phyloP scores from a whole-genome alignment of 2,888 invertebrate genomes.

The Schrankia costaestrigalis region DNA sequence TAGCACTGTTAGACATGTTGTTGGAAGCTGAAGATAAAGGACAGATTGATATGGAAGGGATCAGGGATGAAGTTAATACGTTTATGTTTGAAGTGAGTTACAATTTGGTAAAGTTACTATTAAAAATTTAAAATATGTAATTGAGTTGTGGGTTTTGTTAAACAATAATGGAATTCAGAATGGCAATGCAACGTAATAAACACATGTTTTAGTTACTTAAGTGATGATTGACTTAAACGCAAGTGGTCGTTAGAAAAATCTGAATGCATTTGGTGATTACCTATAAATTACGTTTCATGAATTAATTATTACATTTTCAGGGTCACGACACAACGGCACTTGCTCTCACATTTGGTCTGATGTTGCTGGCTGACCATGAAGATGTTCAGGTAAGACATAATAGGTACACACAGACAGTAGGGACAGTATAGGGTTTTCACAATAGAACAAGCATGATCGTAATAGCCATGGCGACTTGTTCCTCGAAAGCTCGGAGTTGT shows the following conservation, averaged over 20 bases:
- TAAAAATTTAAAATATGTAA: too few species aligned
- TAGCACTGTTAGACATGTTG: slow-evolving; percentile 84
- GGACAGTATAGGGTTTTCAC: not conserved
- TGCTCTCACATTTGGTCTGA: slow-evolving; percentile 60
- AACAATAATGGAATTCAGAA: not conserved
- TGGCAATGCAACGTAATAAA: too few species aligned
- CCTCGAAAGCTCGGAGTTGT: too few species aligned
- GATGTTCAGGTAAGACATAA: slow-evolving; percentile 36
- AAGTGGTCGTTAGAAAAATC: not conserved
- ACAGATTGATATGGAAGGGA: slow-evolving; percentile 80
- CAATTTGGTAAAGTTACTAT: too few species aligned
- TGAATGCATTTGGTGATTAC: not conserved
- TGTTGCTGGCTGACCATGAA: slow-evolving; percentile 63
- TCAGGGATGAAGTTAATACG: slow-evolving; percentile 86
- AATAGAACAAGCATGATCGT: not conserved
- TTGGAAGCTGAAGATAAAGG: slow-evolving; percentile 80
- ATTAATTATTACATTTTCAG: slow-evolving; percentile 39
- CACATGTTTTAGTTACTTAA: too few species aligned
- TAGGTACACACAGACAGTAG: not conserved
- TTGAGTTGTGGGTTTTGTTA: not conserved
- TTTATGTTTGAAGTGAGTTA: slow-evolving; percentile 68
- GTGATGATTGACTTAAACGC: not conserved
- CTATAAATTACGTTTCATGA: not conserved
- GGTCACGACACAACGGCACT: slow-evolving; percentile 78
- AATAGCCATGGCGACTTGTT: not conserved